phyloP scores from a whole-genome alignment of 1,140 invertebrate species.

The Pomacea maculata region DNA sequence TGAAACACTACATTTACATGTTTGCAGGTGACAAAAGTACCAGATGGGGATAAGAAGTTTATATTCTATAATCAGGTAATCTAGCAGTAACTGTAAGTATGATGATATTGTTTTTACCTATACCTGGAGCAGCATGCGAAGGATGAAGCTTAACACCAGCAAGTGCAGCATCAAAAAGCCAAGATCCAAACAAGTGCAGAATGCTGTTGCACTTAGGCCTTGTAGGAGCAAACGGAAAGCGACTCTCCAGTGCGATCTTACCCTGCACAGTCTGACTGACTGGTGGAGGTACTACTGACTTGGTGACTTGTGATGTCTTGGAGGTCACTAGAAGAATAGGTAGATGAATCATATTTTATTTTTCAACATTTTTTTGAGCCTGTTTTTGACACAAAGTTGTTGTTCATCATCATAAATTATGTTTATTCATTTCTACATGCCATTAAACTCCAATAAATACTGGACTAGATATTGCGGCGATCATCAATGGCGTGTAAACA shows the following conservation, averaged over 20 bases:
- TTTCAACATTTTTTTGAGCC: not conserved
- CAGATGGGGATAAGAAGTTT: too few species aligned
- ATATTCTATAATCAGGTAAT: too few species aligned
- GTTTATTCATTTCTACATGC: too few species aligned
- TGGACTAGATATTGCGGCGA: too few species aligned
- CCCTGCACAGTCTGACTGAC: constrained; percentile 33
- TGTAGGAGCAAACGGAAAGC: constrained; percentile 54
- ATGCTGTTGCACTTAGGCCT: constrained; percentile 93
- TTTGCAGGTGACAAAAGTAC: too few species aligned
- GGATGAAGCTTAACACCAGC: constrained; percentile 73
- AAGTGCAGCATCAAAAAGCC: constrained; percentile 95
- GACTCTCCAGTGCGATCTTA: constrained; percentile 48
- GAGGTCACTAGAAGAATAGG: constrained; percentile 26
- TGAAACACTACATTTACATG: too few species aligned
- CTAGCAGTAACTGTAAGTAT: too few species aligned
- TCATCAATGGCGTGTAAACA: too few species aligned
- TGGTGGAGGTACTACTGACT: constrained; percentile 24
- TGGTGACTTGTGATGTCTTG: constrained; percentile 32
- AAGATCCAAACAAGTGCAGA: constrained; percentile 94
- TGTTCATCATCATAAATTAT: too few species aligned
- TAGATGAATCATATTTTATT: not conserved
- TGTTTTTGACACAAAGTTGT: too few species aligned
- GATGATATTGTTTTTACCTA: too few species aligned
- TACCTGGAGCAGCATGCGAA: constrained; percentile 54
- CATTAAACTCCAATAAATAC: too few species aligned